Base-by-base conservation (phyloP, 1,140 invertebrate genomes). In the Vanessa tameamea region DNA sequence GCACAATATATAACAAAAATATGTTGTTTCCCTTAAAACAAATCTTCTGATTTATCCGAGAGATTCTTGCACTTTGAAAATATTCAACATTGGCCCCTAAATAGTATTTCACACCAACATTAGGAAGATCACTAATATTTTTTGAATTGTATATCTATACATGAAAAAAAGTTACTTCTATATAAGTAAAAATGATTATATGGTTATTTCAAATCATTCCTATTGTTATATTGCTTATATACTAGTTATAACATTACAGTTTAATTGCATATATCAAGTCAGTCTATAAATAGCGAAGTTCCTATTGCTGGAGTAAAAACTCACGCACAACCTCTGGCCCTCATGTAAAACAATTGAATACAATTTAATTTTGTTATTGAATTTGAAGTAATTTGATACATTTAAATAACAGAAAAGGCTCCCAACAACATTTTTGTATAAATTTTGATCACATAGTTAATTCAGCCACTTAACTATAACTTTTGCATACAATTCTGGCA, bases 1-100 rank as follows among this genome's bases (percentile, higher is more conserved):
- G 26, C 20, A n/a, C n/a, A 53, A 26, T 14, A 57, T 59, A n/a
- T 69, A 69, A 69, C 66, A 69, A 69, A 69, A 57, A 69, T 57
- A 67, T 57, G 53, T 57, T 23, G 53, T 51, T 26, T 26, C 20
- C 11, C 50, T 51, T 26, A 66, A 66, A 15, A 51, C 23, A 23
- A 26, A 51, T 15, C 48, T 51, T 43, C 47, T 20, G 15, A 48
- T 47, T 47, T 48, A 47, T 64, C 55, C 20, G 14, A 63, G 43
- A 64, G 69, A 64, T 71, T 71, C 69, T 64, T 53, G 59, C 51
- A 61, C 61, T 37, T 59, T 63, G 15, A 70, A 61, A 61, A 61
- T 23, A 57, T 57, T 31, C 23, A 53, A 23, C 53, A 47, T 59
- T 61, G 57, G 37, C 14, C 53, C 66, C 43, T 16, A 12, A 23